Base-by-base conservation (phyloP, 1,140 invertebrate genomes). In the Centruroides sculpturatus region DNA sequence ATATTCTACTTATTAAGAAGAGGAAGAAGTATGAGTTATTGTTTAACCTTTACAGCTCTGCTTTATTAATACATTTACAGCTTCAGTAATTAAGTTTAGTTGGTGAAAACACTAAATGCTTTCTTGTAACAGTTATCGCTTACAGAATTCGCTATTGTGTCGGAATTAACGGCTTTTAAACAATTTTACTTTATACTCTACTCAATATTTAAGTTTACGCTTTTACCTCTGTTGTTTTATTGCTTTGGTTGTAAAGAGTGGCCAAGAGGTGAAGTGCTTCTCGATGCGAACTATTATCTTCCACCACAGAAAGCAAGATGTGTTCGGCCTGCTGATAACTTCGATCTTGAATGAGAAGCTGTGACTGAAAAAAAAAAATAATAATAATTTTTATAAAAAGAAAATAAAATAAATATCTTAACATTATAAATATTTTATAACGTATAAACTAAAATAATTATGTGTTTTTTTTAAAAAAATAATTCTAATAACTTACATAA, bases 401-500 rank as follows among this genome's bases (percentile, higher is more conserved):
- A 12, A 12, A 12, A 51, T 0, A 34, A 51, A 34, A 2, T 51
- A 51, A 51, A 12, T 34, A 51, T n/a, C 12, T 51, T 51, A 51
- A 51, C 34, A 12, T 51, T 34, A 51, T 51, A 51, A n/a, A 34
- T 51, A 51, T n/a, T n/a, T 51, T 51, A 34, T 51, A 51, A 51
- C 34, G 34, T n/a, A 51, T 51, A 12, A 51, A 34, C 34, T 51
- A n/a, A 12, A 51, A 51, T 51, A 12, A n/a, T 34, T 51, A 50
- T 23, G 11, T 50, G 49, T 11, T 2, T n/a, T 51, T 51, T 12
- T 1, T 1, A 51, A 51, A 34, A 34, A 12, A 34, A 34, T 51
- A 11, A 47, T 0, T 13, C n/a, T 6, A 58, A 46, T 41, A 5
- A 69, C 69, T 66, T 59, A 71, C 70, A 64, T 69, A 70, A 61